Conservation (phyloP, 2,797 vertebrate genomes). For the Rhynchonycteris naso region DNA sequence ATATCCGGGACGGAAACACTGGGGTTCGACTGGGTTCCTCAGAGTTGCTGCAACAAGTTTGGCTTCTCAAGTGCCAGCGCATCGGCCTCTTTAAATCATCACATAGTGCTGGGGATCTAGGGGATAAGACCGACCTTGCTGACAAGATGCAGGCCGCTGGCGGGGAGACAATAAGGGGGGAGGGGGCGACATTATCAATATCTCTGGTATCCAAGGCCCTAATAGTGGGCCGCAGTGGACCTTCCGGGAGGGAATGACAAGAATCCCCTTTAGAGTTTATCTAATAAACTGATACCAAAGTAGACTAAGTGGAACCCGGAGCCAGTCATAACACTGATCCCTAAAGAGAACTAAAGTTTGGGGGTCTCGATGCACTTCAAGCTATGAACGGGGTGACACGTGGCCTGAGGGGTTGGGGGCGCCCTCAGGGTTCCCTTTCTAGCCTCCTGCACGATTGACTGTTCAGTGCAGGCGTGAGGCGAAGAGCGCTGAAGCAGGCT, state of each 20-base stretch:
- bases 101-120: background rate
- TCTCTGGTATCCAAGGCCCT: slow-evolving; percentile 48
- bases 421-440: slow-evolving; percentile 46
- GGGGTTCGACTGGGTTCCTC: background rate
- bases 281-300: slow-evolving; percentile 53
- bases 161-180: background rate
- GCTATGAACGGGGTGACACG: slow-evolving; percentile 51
- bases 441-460: background rate
- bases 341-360: slow-evolving; percentile 65
- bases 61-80: slow-evolving; percentile 48
- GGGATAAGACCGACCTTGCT: background rate
- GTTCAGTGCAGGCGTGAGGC: background rate
- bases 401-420: slow-evolving; percentile 58
- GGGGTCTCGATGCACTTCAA: slow-evolving; percentile 37
- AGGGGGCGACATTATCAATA: background rate
- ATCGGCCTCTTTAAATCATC: slow-evolving; percentile 47
- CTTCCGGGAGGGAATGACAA: background rate
- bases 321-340: background rate
- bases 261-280: slow-evolving; percentile 41
- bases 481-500: background rate
- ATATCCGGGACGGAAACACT: background rate
- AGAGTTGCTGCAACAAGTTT: slow-evolving; percentile 59
- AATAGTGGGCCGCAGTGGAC: background rate
- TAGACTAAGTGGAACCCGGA: background rate
- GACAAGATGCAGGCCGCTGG: slow-evolving; percentile 36